Percentiles rank a stretch among this genome's conserved stretches.
Evolutionary conservation across 2,113 vertebrate species (phyloP).

Genomic region (Corythoichthys haematopterus): DNA sequence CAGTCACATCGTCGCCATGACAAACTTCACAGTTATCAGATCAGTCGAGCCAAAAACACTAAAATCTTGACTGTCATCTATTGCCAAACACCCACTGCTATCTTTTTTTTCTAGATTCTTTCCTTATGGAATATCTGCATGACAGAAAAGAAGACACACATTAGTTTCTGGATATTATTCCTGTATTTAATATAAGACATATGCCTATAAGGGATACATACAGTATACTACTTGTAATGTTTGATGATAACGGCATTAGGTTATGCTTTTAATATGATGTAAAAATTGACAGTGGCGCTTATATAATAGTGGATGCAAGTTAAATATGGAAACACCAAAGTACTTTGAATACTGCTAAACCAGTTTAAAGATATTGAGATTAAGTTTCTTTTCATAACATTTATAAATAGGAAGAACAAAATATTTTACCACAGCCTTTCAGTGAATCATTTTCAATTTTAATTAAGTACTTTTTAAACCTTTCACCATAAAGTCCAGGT

Average conservation of each 20-base stretch:
- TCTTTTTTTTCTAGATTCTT: neutral
- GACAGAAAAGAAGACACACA: neutral
- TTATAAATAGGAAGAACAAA: no score
- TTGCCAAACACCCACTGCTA: neutral
- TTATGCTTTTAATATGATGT: no score
- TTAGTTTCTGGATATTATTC: neutral
- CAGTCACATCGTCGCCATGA: neutral
- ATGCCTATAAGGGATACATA: neutral
- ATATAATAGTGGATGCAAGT: neutral
- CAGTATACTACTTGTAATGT: no score
- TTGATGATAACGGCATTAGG: neutral
- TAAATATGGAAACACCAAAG: no score
- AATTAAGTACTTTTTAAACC: no score
- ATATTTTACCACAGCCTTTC: no score
- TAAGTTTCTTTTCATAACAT: no score
- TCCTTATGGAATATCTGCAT: neutral
- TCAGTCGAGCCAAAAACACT: neutral
- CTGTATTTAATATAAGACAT: neutral
- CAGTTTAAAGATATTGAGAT: no score
- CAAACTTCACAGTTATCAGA: neutral
- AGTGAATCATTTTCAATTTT: no score
- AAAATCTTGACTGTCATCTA: neutral
- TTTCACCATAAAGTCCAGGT: no score
- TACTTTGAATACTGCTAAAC: no score
- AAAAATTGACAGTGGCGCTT: neutral